A percentile compares a stretch with the other conserved stretches of the same genome.
Evolutionary conservation across 2,113 vertebrate species (phyloP).

Genomic region (Colistium nudipinnis): DNA sequence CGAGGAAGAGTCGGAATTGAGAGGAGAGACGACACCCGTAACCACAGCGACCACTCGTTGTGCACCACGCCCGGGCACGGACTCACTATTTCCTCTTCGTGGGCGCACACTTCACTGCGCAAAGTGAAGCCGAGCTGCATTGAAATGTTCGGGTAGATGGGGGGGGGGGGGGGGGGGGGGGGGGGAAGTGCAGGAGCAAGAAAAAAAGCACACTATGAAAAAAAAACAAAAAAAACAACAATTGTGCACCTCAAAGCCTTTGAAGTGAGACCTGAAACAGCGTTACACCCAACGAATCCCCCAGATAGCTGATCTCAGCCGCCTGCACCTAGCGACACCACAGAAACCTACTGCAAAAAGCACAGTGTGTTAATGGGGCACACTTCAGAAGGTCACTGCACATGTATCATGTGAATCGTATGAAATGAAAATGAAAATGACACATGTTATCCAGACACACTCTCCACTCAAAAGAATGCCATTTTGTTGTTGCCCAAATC

Average conservation of each 20-base stretch:
- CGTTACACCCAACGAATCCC: constrained; percentile 39
- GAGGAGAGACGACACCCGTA: constrained; percentile 20
- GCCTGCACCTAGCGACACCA: constrained; percentile 17
- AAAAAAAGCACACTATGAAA: not conserved
- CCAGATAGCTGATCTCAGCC: constrained; percentile 21
- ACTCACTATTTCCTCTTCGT: constrained; percentile 52
- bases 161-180: not conserved
- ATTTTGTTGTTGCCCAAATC: too few relatives aligned
- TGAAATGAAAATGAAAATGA: too few relatives aligned
- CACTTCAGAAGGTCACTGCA: not conserved
- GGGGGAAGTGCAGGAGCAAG: not conserved
- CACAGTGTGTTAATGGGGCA: constrained; percentile 11
- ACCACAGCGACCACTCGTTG: constrained; percentile 54
- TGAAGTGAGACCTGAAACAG: constrained; percentile 53
- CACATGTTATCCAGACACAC: too few relatives aligned
- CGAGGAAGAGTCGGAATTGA: constrained; percentile 14
- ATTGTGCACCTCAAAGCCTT: constrained; percentile 41
- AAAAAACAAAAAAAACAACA: not conserved
- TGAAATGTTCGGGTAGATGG: constrained; percentile 35
- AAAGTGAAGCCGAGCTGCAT: constrained; percentile 36
- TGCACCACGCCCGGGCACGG: constrained; percentile 44
- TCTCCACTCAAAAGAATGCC: too few relatives aligned
- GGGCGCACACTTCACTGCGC: constrained; percentile 22
- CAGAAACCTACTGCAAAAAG: constrained; percentile 7
- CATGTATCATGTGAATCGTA: not conserved